Base-by-base conservation (phyloP, 1,140 invertebrate species). In the Heterodera carotae region DNA sequence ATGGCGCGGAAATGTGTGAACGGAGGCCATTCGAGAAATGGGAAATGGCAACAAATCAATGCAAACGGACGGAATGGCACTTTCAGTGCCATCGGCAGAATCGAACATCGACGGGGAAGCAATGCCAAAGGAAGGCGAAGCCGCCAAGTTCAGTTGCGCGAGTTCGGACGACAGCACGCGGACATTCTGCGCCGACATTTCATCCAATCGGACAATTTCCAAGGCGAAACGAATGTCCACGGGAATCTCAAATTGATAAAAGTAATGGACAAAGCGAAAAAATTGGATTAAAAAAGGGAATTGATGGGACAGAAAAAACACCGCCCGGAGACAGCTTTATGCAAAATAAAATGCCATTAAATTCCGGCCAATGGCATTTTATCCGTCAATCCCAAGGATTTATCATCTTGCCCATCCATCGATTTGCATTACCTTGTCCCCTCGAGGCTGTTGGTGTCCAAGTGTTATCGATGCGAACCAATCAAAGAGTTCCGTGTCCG, bases 1-100 rank as follows among this genome's bases (percentile, higher is more conserved):
- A 66, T 66, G 62, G 25, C 62, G 62, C 29, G 62, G 62, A 34
- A 66, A 66, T 31, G 8, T 25, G 75, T 27, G 60, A 31, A 68
- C 36, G 22, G 12, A 62, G 53, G 64, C 43, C 59, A 67, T 29
- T 36, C 31, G 34, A n/a, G 27, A 66, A 31, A 29, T 34, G 15
- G 62, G 62, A 34, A 66, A 66, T 2, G 62, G 62, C 27, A 66
- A 27, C 33, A 66, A 29, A 34, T 66, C 62, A 15, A 66, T 22
- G 29, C 10, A 12, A 33, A n/a, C 7, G 29, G 29, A 34, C 62
- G 27, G 29, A 25, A 12, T 43, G 39, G 39, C 39, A 43, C 39
- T 18, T 22, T 6, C 39, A 43, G 39, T 43, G 39, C 39, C 39
- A 43, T 43, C 39, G 39, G 39, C 12, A 43, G 39, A 43, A 12